phyloP scores from a whole-genome alignment of 2,113 vertebrate species.

The Labrus mixtus region DNA sequence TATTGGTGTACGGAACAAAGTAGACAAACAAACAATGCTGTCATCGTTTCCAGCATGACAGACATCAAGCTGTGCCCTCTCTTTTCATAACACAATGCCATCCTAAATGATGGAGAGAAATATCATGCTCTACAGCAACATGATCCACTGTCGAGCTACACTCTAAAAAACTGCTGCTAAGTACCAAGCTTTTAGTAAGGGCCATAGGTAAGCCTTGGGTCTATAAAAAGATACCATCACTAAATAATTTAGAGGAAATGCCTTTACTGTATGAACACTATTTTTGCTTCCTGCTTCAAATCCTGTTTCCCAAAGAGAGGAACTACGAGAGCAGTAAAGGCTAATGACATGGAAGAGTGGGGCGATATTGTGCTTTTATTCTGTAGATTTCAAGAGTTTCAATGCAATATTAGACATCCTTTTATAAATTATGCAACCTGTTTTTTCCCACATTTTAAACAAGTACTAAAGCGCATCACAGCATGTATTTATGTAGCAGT shows the following conservation, averaged over 20 bases:
- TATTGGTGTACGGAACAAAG: conserved; percentile 70
- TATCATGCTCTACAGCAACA: conserved; percentile 53
- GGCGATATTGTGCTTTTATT: neutral
- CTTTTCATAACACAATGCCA: conserved; percentile 43
- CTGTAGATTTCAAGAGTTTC: neutral
- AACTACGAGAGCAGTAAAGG: conserved; percentile 20
- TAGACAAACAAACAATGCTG: conserved; percentile 69
- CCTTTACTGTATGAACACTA: conserved; percentile 74
- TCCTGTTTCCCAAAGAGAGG: conserved; percentile 52
- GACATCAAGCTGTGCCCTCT: conserved; percentile 52
- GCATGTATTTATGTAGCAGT: neutral
- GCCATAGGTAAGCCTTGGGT: conserved; percentile 70
- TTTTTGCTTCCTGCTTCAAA: conserved; percentile 57
- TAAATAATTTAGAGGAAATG: conserved; percentile 79
- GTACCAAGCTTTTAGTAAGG: conserved; percentile 73
- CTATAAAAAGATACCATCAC: conserved; percentile 70
- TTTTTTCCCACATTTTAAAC: neutral
- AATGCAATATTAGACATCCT: neutral
- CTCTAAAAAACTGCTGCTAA: conserved; percentile 60
- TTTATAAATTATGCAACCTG: neutral
- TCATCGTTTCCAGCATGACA: conserved; percentile 64
- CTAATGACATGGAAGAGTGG: conserved; percentile 10
- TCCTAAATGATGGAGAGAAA: conserved; percentile 58
- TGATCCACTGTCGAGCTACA: conserved; percentile 59
- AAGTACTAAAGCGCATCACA: neutral